Evolutionary conservation across 1,140 invertebrate genomes (phyloP).

Genomic region (Mesaphorura yosii): DNA sequence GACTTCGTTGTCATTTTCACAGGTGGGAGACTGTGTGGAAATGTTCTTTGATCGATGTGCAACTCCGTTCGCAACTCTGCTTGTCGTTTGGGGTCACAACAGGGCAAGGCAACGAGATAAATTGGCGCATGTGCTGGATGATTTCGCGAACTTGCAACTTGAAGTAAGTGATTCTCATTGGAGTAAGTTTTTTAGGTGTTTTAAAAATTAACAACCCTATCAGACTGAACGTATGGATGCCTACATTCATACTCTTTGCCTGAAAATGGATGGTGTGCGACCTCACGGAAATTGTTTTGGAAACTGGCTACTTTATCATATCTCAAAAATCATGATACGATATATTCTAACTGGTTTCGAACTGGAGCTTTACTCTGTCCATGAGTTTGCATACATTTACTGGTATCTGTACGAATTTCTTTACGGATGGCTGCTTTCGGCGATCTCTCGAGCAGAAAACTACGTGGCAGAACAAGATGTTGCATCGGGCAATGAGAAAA

Average conservation of each 20-base stretch:
- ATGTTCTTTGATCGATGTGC: constrained; percentile 76
- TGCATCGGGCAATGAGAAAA: constrained; percentile 25
- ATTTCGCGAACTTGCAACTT: constrained; percentile 83
- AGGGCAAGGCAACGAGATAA: constrained; percentile 86
- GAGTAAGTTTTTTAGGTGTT: constrained; percentile 1
- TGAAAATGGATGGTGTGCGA: constrained; percentile 53
- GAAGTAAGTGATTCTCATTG: constrained; percentile 49
- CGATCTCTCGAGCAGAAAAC: constrained; percentile 74
- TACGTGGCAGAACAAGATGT: constrained; percentile 67
- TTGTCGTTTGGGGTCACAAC: constrained; percentile 91
- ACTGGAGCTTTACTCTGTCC: constrained; percentile 78
- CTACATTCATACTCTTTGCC: constrained; percentile 57
- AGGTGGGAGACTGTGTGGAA: constrained; percentile 65
- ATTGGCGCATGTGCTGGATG: constrained; percentile 73
- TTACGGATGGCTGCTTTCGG: constrained; percentile 84
- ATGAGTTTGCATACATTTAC: constrained; percentile 92
- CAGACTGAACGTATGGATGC: constrained; percentile 85
- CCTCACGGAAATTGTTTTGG: constrained; percentile 78
- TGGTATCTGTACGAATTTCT: constrained; percentile 95
- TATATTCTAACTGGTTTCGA: constrained; percentile 90
- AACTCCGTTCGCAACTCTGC: constrained; percentile 69
- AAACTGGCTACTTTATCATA: constrained; percentile 92
- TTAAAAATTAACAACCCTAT: no score
- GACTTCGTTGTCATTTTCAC: neutral
- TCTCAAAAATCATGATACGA: constrained; percentile 88